These are phyloP conservation scores for Ophion ventricosus DNA, from an alignment of 2,888 invertebrate species.

Conservation along the genomic window DNA sequence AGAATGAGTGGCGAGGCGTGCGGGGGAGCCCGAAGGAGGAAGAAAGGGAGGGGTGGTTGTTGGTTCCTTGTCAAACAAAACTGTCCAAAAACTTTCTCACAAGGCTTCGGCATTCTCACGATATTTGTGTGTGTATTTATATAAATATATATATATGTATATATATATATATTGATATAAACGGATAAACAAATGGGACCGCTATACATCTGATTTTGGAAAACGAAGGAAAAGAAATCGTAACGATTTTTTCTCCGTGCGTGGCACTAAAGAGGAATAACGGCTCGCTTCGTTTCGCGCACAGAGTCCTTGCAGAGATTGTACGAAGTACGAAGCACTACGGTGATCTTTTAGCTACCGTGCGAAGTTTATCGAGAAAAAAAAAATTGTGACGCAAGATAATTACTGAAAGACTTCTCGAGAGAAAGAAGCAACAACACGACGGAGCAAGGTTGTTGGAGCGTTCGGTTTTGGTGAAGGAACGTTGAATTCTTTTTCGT, in stretches of 20 bases:
- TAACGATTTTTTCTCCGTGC: constrained; percentile 48
- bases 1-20: background rate
- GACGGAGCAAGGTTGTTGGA: background rate
- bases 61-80: constrained; percentile 23
- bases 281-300: constrained; percentile 62
- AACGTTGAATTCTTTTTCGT: constrained; percentile 15
- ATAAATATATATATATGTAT: background rate
- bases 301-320: constrained; percentile 60
- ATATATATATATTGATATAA: background rate
- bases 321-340: constrained; percentile 46
- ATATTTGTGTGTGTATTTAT: background rate
- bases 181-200: constrained; percentile 2
- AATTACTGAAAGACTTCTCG: constrained; percentile 5
- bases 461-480: background rate
- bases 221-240: constrained; percentile 23
- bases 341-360: constrained; percentile 34
- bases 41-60: constrained; percentile 47
- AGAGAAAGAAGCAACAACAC: background rate
- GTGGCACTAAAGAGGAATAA: constrained; percentile 49
- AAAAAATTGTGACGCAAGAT: constrained; percentile 13
- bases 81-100: constrained; percentile 10
- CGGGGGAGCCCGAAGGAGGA: background rate
- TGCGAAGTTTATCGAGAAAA: constrained; percentile 28
- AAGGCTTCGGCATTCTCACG: constrained; percentile 10
- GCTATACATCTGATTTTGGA: background rate